Conservation (phyloP, 2,888 invertebrate species). For the Acleris emargana region DNA sequence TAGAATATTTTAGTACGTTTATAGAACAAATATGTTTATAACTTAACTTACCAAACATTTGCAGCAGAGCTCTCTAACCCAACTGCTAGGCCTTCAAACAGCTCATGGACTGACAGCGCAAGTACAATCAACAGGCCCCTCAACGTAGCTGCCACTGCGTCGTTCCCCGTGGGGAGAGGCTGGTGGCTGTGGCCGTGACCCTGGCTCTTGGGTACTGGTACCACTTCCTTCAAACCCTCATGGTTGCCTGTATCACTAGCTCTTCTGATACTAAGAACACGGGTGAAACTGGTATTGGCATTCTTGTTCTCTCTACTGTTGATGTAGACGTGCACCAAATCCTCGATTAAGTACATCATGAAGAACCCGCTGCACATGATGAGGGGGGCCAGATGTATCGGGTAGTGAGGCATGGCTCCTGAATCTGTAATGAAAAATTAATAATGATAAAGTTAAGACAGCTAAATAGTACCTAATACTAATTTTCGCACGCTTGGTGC, state of each 20-base stretch:
- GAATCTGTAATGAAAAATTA: conserved; percentile 53
- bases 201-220: conserved; percentile 40
- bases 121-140: conserved; percentile 91
- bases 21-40: too few species aligned
- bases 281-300: conserved; percentile 58
- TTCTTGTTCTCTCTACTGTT: conserved; percentile 75
- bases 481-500: too few species aligned
- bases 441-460: neutral
- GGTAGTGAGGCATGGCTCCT: conserved; percentile 78
- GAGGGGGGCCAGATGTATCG: conserved; percentile 87
- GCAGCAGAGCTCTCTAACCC: conserved; percentile 87
- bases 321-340: conserved; percentile 88
- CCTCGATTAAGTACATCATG: conserved; percentile 90
- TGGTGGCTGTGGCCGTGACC: conserved; percentile 63
- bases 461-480: too few species aligned
- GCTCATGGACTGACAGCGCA: conserved; percentile 89
- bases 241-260: conserved; percentile 56
- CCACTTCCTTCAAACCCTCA: conserved; percentile 20
- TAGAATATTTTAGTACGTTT: too few species aligned
- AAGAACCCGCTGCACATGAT: conserved; percentile 91
- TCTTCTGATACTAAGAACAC: conserved; percentile 67
- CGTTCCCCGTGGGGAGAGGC: conserved; percentile 52
- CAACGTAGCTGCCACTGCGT: conserved; percentile 78
- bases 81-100: conserved; percentile 93
- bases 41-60: conserved; percentile 69